Base-by-base conservation (phyloP, 2,888 invertebrate genomes). In the Nysson spinosus region DNA sequence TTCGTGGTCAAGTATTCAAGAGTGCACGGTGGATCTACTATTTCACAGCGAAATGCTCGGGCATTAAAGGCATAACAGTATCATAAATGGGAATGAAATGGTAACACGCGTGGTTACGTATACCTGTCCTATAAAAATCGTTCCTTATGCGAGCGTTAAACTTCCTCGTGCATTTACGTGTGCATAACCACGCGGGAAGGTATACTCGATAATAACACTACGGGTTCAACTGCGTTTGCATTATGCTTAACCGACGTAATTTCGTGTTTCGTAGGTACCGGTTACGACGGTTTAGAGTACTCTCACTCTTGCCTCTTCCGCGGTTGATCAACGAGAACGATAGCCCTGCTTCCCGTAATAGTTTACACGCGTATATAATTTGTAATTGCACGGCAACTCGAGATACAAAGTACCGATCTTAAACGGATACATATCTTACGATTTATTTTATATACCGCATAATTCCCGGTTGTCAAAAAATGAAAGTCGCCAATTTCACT, bases 331-430 rank as follows among this genome's bases (percentile, higher is more conserved):
- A 14, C 9, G 24, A 35, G 44, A 32, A 49, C 50, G 64, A 72
- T 72, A 61, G 14, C 12, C 67, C 4, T 3, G 22, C 14, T 47
- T 71, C 52, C 51, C 72, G 72, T 67, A 42, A 71, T 60, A 58
- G 58, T 63, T 71, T 71, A 56, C 68, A 57, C 63, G 56, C 58
- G 58, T 50, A 50, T 60, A 64, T 72, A 72, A 72, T 72, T 64
- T 56, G 64, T 72, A 72, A 72, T 72, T 54, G 56, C 30, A 37
- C 37, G 44, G 14, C 30, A 49, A 50, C 44, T 28, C 47, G 16
- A 34, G 58, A 30, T 24, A 58, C 44, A 39, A 72, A 67, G 72
- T 67, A 72, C 63, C 67, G 57, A 58, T 46, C 46, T 34, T 42
- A 26, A 34, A 32, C 46, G 40, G 60, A 63, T 51, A 30, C 65